Evolutionary conservation across 2,888 invertebrate genomes (phyloP), one percentile per base, ranked within the genome.

Genomic region (Parelbella ahira): DNA sequence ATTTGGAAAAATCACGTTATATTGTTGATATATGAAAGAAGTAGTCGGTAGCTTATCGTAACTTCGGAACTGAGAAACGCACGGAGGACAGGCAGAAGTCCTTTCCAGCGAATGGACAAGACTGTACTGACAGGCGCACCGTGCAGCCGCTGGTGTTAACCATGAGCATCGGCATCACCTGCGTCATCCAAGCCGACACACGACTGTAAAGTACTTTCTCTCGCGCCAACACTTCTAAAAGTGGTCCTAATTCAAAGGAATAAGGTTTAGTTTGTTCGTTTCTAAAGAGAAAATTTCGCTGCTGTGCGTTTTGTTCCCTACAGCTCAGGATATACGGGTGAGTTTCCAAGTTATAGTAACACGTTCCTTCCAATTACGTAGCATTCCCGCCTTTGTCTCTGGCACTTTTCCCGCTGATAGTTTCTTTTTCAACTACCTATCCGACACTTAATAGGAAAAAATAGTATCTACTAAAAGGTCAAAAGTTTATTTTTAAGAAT

Each of bases 121-220:
- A 65, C 66, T 64, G 73, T 72, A 80, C 79, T 82, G 73, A 58
- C 62, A 47, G 37, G 39, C 49, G 54, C 44, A 48, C 54, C 58
- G 61, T 51, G 42, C 46, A 32, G 46, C 57, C 58, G 60, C 51
- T 56, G 58, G 52, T 61, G 62, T 61, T 61, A 60, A 55, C 52
- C 56, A 53, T 54, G 60, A 53, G 56, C 50, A 54, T 56, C 64
- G 63, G 64, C 68, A 70, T 68, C 78, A 77, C 78, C 84, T 87
- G 77, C 86, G 86, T 87, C 86, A 84, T 79, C 69, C 75, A 63
- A 34, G 63, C 64, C 62, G 56, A 45, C 74, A 64, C 72, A 77
- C 75, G 67, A 75, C 75, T 80, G 76, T 78, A 84, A 83, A 80
- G 84, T 83, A 80, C 86, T 87, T 87, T 87, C 86, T 86, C 84